Percentiles rank a stretch among this genome's conserved stretches.
phyloP scores from a whole-genome alignment of 2,113 vertebrate genomes.

The Circaetus gallicus region DNA sequence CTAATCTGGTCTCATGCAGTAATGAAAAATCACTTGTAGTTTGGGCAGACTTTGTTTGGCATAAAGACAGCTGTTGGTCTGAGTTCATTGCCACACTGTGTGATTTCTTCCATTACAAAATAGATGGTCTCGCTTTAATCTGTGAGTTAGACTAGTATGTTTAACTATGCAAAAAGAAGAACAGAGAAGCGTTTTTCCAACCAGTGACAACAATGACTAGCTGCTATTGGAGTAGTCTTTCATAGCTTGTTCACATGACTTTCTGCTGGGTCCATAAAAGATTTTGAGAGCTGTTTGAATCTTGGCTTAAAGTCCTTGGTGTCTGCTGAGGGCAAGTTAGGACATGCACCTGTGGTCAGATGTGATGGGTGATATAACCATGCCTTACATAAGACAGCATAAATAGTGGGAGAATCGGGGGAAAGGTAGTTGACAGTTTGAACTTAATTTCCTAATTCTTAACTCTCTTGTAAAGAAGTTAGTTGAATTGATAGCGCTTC shows the following conservation, averaged over 20 bases:
- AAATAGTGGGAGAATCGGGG: not conserved
- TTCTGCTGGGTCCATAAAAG: not conserved
- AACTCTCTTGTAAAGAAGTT: not conserved
- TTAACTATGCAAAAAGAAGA: not conserved
- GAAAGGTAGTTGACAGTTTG: not conserved
- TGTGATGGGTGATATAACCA: not conserved
- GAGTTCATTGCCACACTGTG: not conserved
- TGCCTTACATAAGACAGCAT: not conserved
- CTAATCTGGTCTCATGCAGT: not conserved
- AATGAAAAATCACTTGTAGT: not conserved
- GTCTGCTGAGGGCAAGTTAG: not conserved
- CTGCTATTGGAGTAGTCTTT: not conserved
- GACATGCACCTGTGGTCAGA: not conserved
- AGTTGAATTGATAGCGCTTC: not conserved
- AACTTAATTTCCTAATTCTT: not conserved
- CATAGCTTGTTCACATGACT: not conserved
- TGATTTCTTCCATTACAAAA: not conserved
- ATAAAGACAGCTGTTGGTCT: not conserved
- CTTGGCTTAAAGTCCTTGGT: not conserved
- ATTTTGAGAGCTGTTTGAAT: not conserved
- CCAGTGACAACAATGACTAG: not conserved
- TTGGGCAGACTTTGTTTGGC: not conserved
- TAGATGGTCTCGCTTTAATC: not conserved
- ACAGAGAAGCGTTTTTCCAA: not conserved
- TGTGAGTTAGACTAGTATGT: not conserved